Evolutionary conservation across 2,113 vertebrate species (phyloP).

Genomic region (Osmerus mordax): DNA sequence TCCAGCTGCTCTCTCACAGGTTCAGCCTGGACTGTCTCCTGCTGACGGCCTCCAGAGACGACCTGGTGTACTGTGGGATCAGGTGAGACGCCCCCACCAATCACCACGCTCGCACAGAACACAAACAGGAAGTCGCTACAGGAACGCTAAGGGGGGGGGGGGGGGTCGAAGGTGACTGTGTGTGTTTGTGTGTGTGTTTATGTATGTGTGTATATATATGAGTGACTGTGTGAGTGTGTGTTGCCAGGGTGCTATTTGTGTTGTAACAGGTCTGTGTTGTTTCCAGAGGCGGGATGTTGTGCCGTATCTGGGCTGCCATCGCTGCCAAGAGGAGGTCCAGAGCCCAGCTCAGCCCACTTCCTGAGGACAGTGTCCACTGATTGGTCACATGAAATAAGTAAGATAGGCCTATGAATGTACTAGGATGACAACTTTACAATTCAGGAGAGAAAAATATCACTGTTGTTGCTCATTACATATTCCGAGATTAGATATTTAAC

Average conservation of each 20-base stretch:
- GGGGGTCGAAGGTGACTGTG: not conserved
- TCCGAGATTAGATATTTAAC: too few relatives aligned
- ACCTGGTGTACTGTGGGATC: slow-evolving; percentile 74
- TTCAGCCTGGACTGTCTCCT: slow-evolving; percentile 83
- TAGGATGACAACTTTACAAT: too few relatives aligned
- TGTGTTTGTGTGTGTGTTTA: not conserved
- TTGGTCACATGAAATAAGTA: too few relatives aligned
- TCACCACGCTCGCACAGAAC: slow-evolving; percentile 46
- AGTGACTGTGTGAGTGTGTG: not conserved
- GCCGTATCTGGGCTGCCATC: slow-evolving; percentile 81
- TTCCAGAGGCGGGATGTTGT: slow-evolving; percentile 79
- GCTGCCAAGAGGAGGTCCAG: slow-evolving; percentile 56
- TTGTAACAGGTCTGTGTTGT: not conserved
- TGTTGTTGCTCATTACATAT: too few relatives aligned
- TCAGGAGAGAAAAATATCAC: too few relatives aligned
- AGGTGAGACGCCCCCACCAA: slow-evolving; percentile 3
- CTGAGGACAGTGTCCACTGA: slow-evolving; percentile 56
- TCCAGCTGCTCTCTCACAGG: slow-evolving; percentile 74
- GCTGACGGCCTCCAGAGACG: slow-evolving; percentile 74
- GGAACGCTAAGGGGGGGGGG: too few relatives aligned
- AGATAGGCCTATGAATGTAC: too few relatives aligned
- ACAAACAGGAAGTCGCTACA: not conserved
- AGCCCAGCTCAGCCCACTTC: slow-evolving; percentile 23
- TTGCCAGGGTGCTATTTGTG: not conserved
- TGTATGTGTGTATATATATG: not conserved